These are phyloP conservation scores for Pangasius krempfi DNA, from an alignment of 2,797 vertebrate genomes.

Conservation along the genomic window DNA sequence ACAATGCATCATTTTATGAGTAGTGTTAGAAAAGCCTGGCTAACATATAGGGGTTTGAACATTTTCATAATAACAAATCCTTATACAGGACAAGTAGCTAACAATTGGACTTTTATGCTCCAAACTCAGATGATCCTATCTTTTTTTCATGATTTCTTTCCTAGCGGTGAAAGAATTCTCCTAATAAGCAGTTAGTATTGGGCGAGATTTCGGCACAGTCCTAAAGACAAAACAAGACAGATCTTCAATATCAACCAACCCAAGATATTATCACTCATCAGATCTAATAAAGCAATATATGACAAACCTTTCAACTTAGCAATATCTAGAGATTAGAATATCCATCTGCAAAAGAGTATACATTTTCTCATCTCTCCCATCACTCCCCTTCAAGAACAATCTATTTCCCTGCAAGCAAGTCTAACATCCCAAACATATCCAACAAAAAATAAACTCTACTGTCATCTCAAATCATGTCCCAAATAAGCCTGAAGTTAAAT, in stretches of 20 bases:
- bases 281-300: neutral
- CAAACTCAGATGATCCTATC: neutral
- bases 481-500: conserved; percentile 12
- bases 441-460: neutral
- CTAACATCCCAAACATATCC: neutral
- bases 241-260: neutral
- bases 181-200: neutral
- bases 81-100: neutral
- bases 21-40: neutral
- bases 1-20: neutral
- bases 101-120: neutral
- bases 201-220: neutral
- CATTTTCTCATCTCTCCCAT: neutral
- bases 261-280: neutral
- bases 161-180: neutral
- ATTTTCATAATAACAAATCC: neutral
- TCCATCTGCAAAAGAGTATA: neutral
- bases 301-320: neutral
- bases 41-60: neutral
- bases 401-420: conserved; percentile 10
- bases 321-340: conserved; percentile 1
- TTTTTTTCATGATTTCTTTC: neutral
- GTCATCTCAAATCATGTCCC: neutral
- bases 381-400: neutral
- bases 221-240: neutral